Percentiles rank a stretch among this genome's conserved stretches.
Conservation (phyloP, 2,888 invertebrate genomes). For the Clanis bilineata region DNA sequence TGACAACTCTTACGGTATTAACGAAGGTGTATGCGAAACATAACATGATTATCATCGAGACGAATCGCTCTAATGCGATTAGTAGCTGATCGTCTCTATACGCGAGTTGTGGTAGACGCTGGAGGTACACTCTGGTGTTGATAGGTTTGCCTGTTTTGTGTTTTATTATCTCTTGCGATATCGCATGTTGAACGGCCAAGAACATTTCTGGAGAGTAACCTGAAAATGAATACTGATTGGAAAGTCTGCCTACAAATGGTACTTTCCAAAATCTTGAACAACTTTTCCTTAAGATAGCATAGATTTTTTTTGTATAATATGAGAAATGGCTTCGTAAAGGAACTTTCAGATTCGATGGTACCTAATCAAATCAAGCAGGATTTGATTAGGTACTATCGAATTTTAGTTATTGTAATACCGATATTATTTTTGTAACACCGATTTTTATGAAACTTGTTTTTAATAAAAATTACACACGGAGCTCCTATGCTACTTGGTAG, state of each 20-base stretch:
- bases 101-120: conserved; percentile 87
- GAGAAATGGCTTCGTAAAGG: no score
- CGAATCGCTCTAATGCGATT: conserved; percentile 84
- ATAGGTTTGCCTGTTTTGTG: conserved; percentile 58
- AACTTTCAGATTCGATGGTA: no score
- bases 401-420: no score
- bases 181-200: conserved; percentile 67
- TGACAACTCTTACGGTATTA: conserved; percentile 88
- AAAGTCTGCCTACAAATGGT: not conserved
- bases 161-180: conserved; percentile 70
- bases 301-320: no score
- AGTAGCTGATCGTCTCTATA: conserved; percentile 87
- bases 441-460: no score
- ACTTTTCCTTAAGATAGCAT: no score
- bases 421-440: no score
- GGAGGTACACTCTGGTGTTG: conserved; percentile 74
- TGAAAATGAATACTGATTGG: conserved; percentile 49
- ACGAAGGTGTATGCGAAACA: conserved; percentile 92
- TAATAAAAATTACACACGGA: no score
- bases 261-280: no score
- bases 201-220: conserved; percentile 75
- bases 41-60: conserved; percentile 90
- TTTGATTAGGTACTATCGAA: no score
- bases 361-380: no score
- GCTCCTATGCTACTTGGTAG: no score